Conservation (phyloP, 2,113 vertebrate genomes). For the Odocoileus virginianus region DNA sequence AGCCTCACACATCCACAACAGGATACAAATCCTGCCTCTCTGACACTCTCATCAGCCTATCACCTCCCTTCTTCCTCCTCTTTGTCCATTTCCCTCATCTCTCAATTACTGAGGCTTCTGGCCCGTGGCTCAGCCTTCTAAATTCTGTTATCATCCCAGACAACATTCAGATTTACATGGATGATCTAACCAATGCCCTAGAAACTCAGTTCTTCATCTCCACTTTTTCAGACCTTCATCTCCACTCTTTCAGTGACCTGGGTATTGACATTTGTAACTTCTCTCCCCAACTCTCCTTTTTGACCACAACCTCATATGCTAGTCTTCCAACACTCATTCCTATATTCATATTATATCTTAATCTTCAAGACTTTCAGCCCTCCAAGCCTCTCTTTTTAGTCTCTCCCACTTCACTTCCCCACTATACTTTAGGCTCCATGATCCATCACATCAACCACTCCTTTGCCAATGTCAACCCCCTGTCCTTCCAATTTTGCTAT, state of each 20-base stretch:
- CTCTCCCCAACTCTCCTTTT: neutral
- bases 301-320: neutral
- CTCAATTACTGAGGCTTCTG: neutral
- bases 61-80: neutral
- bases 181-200: neutral
- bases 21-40: neutral
- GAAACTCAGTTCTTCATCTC: neutral
- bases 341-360: neutral
- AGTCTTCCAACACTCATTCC: neutral
- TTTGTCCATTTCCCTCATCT: neutral
- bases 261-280: neutral
- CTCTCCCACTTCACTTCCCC: neutral
- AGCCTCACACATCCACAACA: neutral
- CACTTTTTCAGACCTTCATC: neutral
- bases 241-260: neutral
- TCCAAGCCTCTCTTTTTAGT: neutral
- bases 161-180: neutral
- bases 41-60: neutral
- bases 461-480: neutral
- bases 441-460: neutral
- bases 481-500: neutral
- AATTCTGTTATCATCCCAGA: neutral
- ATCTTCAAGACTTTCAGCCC: neutral
- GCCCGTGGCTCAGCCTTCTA: neutral
- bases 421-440: neutral